Base-by-base conservation (phyloP, 2,113 vertebrate genomes). In the Urocitellus parryii region DNA sequence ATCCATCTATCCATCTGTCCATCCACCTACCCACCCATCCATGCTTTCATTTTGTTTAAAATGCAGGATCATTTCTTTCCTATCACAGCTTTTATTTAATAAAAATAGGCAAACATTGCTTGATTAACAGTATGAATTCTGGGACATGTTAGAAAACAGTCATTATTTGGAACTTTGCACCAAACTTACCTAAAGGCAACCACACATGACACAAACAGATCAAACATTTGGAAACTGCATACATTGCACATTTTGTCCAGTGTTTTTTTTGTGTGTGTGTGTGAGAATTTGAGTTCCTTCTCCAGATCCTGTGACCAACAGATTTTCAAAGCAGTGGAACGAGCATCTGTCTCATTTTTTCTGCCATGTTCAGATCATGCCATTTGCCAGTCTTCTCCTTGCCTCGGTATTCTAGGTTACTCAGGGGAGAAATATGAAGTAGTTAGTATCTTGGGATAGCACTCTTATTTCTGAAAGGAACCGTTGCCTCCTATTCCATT, bases 241-340 rank as follows among this genome's bases (percentile, higher is more conserved):
- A 72, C 17, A 48, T 34, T 17, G 65, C 27, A 17, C 24, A 65
- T 10, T 83, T 61, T 96, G 32, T 27, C 37, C 13, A 74, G 58
- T 39, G 72, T 51, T 51, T 51, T 51, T 51, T 51, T 51, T 51
- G 5, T 45, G 5, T 48, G 8, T 48, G 32, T 72, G 84, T 63
- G 92, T 56, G 45, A 20, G 48, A 67, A 79, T 9, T 24, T 80
- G 39, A 96, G 2, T 34, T 84, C 42, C 29, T 84, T 93, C 77
- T 92, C 22, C 83, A 90, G 39, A 83, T 95, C 61, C 94, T 95
- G 67, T 39, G 88, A 76, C 16, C 78, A 79, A 61, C 9, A 84
- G 32, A 68, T 68, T 87, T 92, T 63, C 58, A 88, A 87, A 88
- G 48, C 20, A 74, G 18, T 92, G n/a, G 61, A 70, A 58, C 6